These are phyloP conservation scores for Temnothorax ravouxi DNA, from an alignment of 2,888 invertebrate genomes.

Conservation along the genomic window DNA sequence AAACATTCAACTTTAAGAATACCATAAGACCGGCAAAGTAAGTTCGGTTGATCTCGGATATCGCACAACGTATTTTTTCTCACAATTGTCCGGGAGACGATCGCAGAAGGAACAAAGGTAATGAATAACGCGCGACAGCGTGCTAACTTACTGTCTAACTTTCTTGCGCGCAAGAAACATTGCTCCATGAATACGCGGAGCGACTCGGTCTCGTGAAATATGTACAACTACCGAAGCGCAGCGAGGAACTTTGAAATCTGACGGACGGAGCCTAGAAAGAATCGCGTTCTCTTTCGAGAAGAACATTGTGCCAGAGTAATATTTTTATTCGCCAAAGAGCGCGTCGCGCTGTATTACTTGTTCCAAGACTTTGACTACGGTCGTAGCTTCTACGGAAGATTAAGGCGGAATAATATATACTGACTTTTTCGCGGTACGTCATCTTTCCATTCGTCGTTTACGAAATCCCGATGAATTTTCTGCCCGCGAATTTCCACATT, in stretches of 20 bases:
- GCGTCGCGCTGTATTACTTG: conserved; percentile 14
- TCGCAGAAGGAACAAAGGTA: conserved; percentile 58
- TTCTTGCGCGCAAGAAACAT: conserved; percentile 65
- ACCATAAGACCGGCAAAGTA: neutral
- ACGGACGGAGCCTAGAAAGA: conserved; percentile 52
- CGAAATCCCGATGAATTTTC: neutral
- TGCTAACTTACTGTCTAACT: conserved; percentile 64
- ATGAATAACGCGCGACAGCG: conserved; percentile 65
- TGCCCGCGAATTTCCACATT: neutral
- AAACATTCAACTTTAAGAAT: conserved; percentile 38
- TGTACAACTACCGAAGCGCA: conserved; percentile 46
- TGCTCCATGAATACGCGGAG: conserved; percentile 60
- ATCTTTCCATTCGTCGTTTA: neutral
- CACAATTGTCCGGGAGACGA: conserved; percentile 52
- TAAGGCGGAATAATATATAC: conserved; percentile 4
- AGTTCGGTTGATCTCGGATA: conserved; percentile 30
- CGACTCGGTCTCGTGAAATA: conserved; percentile 57
- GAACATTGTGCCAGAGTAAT: conserved; percentile 39
- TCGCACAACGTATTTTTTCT: conserved; percentile 22
- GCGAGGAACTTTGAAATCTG: conserved; percentile 57
- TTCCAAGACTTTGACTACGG: conserved; percentile 38
- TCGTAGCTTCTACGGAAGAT: conserved; percentile 32
- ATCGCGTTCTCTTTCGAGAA: conserved; percentile 43
- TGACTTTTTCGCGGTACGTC: neutral
- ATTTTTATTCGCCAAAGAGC: conserved; percentile 50